Percentiles rank a stretch among this genome's conserved stretches.
Evolutionary conservation across 2,797 vertebrate genomes (phyloP).

Genomic region (Leuciscus waleckii): DNA sequence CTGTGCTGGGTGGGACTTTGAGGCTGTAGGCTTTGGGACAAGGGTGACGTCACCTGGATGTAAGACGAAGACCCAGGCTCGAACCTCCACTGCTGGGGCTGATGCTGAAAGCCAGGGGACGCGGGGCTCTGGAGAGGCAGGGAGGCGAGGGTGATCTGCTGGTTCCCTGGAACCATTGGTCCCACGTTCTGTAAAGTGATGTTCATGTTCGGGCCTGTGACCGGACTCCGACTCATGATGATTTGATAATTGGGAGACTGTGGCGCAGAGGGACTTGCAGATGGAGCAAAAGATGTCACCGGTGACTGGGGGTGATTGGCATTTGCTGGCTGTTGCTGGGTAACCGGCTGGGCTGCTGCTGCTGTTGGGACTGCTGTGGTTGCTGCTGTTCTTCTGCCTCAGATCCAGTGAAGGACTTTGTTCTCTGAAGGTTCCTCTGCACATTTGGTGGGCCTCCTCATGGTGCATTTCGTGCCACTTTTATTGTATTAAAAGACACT

Average conservation of each 20-base stretch:
- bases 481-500: conserved; percentile 66
- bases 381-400: conserved; percentile 85
- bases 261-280: conserved; percentile 92
- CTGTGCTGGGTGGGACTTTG: conserved; percentile 95
- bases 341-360: conserved; percentile 71
- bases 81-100: conserved; percentile 89
- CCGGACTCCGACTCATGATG: conserved; percentile 93
- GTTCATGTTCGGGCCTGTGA: conserved; percentile 91
- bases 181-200: conserved; percentile 95
- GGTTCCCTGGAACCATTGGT: conserved; percentile 87
- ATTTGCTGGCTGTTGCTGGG: conserved; percentile 79
- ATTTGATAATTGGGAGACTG: conserved; percentile 97
- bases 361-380: conserved; percentile 63
- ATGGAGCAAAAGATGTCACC: conserved; percentile 88
- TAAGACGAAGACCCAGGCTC: conserved; percentile 92
- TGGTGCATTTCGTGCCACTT: conserved; percentile 94
- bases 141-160: conserved; percentile 92
- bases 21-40: conserved; percentile 91
- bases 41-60: conserved; percentile 93
- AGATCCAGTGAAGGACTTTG: conserved; percentile 88
- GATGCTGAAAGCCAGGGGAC: conserved; percentile 93
- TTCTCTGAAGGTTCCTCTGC: conserved; percentile 92
- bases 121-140: conserved; percentile 90
- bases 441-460: conserved; percentile 93
- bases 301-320: conserved; percentile 89